Evolutionary conservation across 2,888 invertebrate species (phyloP).

Genomic region (Drosophila siamana): DNA sequence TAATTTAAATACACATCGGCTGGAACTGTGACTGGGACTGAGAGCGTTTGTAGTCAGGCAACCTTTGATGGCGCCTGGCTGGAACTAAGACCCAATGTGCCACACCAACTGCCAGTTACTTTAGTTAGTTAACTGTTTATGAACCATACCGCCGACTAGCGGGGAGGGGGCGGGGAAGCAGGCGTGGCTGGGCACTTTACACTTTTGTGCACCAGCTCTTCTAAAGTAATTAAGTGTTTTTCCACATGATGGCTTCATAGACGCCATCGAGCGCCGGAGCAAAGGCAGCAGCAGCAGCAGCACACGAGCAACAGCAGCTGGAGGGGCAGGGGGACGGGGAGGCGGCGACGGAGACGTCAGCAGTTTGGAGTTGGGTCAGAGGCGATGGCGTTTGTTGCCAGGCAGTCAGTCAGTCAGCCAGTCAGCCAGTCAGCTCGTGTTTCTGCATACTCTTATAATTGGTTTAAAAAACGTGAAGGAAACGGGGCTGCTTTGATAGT

Average conservation of each 20-base stretch:
- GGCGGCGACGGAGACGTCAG: background rate
- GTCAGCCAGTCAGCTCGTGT: slow-evolving; percentile 19
- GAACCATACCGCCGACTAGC: slow-evolving; percentile 38
- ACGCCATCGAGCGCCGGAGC: slow-evolving; percentile 40
- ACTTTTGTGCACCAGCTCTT: slow-evolving; percentile 78
- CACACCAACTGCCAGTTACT: slow-evolving; percentile 62
- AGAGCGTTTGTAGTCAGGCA: slow-evolving; percentile 32
- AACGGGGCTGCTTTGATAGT: slow-evolving; percentile 58
- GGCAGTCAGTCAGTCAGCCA: slow-evolving; percentile 21
- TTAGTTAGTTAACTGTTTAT: slow-evolving; percentile 81
- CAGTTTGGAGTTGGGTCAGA: background rate
- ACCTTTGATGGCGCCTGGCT: slow-evolving; percentile 67
- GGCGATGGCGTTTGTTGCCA: slow-evolving; percentile 44
- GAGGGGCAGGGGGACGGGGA: too few species aligned
- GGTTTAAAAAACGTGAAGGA: slow-evolving; percentile 75
- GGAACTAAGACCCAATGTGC: slow-evolving; percentile 36
- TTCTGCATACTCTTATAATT: slow-evolving; percentile 73
- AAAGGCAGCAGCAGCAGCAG: slow-evolving; percentile 4
- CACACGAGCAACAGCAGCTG: background rate
- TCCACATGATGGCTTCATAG: slow-evolving; percentile 79
- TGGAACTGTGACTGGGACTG: slow-evolving; percentile 5
- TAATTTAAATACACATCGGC: slow-evolving; percentile 78
- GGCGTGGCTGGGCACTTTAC: slow-evolving; percentile 76
- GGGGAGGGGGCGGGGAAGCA: slow-evolving; percentile 7
- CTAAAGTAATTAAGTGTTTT: slow-evolving; percentile 79